phyloP scores from a whole-genome alignment of 2,797 vertebrate genomes.

The Esox lucius region DNA sequence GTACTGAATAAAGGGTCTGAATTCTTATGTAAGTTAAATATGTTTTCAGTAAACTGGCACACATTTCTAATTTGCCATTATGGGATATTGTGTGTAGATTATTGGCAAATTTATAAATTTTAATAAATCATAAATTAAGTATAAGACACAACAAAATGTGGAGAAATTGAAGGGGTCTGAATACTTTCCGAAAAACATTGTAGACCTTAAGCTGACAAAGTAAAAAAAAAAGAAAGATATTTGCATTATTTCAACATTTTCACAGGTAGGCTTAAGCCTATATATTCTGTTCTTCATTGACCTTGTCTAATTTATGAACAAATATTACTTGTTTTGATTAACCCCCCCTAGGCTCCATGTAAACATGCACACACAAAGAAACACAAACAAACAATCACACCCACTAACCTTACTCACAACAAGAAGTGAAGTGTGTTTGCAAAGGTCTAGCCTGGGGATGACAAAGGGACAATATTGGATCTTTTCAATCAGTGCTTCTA shows the following conservation, averaged over 20 bases:
- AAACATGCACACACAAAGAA: slow-evolving; percentile 5
- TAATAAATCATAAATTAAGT: no score
- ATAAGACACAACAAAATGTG: no score
- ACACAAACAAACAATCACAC: slow-evolving; percentile 34
- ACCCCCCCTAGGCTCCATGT: neutral
- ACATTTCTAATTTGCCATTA: no score
- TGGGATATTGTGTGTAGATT: no score
- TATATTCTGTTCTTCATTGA: neutral
- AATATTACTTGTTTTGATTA: neutral
- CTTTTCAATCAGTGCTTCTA: slow-evolving; percentile 52
- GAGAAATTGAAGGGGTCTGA: no score
- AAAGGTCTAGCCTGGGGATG: neutral
- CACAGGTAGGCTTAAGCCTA: neutral
- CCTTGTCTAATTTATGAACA: neutral
- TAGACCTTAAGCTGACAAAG: no score
- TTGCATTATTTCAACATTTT: neutral
- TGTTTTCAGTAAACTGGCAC: no score
- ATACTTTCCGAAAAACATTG: no score
- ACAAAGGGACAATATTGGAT: slow-evolving; percentile 1
- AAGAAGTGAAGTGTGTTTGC: neutral
- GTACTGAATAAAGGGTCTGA: no score
- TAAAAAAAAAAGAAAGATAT: no score
- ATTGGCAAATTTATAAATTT: no score
- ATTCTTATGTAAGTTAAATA: no score
- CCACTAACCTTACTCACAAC: slow-evolving; percentile 30